Base-by-base conservation (phyloP, 2,113 vertebrate genomes). In the Miniopterus natalensis region DNA sequence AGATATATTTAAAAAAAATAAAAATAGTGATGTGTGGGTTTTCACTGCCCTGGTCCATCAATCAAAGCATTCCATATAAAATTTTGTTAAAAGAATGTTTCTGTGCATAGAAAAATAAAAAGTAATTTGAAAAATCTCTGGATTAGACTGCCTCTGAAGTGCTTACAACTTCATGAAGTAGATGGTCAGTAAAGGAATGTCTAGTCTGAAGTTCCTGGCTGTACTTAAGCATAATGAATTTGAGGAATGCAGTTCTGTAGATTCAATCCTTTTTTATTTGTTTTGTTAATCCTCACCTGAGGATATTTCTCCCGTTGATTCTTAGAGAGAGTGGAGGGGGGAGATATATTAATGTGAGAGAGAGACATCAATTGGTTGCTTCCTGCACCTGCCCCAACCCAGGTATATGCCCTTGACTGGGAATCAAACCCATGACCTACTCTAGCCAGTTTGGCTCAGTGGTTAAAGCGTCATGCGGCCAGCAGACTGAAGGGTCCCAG, bases 181-280 rank as follows among this genome's bases (percentile, higher is more conserved):
- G 57, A 45, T 95, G 17, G 63, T 83, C n/a, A 25, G 4, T 79
- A 79, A 70, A 87, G n/a, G 17, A 71, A 27, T 83, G 8, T 73
- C 14, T 88, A 71, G 4, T 85, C 12, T 92, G 73, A 79, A 57
- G 63, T 86, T 95, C 73, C 29, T 80, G n/a, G 21, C 18, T 77
- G 15, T 84, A 63, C 21, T 79, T 89, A 90, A 85, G 40, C 40
- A 66, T 83, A 88, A 66, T 86, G n/a, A 86, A 61, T 85, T 85
- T 90, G 75, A 96, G 87, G 66, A 90, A 90, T 86, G 92, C 7
- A 47, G 18, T 85, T 86, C 40, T 79, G 12, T 74, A 90, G 49
- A 73, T 80, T 90, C 25, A 6, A 74, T 57, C 31, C 42, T 95
- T 61, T 59, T 59, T 59, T 59, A 20, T 36, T 36, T 36, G 36